A percentile compares a stretch with the other conserved stretches of the same genome.
These are phyloP conservation scores for Rhinoderma darwinii DNA, from an alignment of 2,113 vertebrate species.

Conservation along the genomic window DNA sequence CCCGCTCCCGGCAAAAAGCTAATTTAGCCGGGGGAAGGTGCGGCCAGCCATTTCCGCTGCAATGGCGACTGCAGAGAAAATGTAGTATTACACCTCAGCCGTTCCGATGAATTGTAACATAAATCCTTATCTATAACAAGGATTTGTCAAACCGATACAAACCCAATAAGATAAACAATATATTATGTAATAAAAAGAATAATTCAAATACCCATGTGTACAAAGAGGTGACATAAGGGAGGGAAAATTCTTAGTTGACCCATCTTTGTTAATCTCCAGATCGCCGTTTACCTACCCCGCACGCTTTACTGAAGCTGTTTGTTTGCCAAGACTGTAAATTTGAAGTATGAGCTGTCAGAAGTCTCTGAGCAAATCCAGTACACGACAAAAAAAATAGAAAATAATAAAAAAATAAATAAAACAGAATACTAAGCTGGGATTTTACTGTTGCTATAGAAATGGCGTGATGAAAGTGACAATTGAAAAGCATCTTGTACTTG, in stretches of 20 bases:
- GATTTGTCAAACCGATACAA: too few relatives aligned
- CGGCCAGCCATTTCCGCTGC: too few relatives aligned
- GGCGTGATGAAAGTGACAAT: conserved; percentile 66
- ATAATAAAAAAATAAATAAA: conserved; percentile 43
- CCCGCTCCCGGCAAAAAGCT: too few relatives aligned
- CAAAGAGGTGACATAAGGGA: not conserved
- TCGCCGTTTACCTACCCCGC: conserved; percentile 19
- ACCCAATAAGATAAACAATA: too few relatives aligned
- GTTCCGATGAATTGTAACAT: too few relatives aligned
- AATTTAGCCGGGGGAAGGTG: too few relatives aligned
- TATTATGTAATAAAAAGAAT: not conserved
- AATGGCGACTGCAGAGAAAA: too few relatives aligned
- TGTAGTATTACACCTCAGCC: too few relatives aligned
- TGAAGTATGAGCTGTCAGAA: conserved; percentile 65
- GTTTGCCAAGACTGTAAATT: conserved; percentile 64
- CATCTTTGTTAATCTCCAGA: not conserved
- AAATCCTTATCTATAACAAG: too few relatives aligned
- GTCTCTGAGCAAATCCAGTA: conserved; percentile 61
- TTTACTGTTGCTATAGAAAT: conserved; percentile 76
- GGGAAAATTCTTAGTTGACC: not conserved
- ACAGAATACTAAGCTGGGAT: conserved; percentile 64
- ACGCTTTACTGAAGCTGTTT: conserved; percentile 60
- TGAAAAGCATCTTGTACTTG: conserved; percentile 62
- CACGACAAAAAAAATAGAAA: conserved; percentile 57
- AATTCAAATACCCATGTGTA: not conserved